These are phyloP conservation scores for Limnephilus rhombicus DNA, from an alignment of 2,888 invertebrate species.

Conservation along the genomic window DNA sequence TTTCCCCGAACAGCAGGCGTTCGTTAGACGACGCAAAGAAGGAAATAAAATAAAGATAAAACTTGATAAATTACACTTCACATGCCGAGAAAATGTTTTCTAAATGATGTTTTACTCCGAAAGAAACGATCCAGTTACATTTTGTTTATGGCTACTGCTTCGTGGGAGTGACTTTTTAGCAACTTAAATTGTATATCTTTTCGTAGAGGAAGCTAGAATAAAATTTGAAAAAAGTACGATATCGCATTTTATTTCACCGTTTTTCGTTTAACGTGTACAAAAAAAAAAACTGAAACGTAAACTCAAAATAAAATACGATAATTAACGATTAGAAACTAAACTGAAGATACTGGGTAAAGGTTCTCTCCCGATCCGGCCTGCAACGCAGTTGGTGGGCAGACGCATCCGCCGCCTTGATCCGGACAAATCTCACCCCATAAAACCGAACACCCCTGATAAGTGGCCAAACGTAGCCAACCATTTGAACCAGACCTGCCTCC, in stretches of 20 bases:
- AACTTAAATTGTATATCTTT: slow-evolving; percentile 7
- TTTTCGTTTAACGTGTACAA: background rate
- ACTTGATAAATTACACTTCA: slow-evolving; percentile 45
- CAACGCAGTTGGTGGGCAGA: too few species aligned
- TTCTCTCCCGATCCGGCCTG: too few species aligned
- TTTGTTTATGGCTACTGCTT: background rate
- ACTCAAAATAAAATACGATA: too few species aligned
- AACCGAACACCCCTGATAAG: too few species aligned
- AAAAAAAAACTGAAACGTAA: too few species aligned
- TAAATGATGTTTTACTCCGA: slow-evolving; percentile 14
- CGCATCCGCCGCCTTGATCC: too few species aligned
- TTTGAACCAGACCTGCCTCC: too few species aligned
- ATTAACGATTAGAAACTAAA: too few species aligned
- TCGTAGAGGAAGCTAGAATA: background rate
- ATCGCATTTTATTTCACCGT: background rate
- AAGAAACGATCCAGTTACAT: background rate
- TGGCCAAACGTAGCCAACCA: too few species aligned
- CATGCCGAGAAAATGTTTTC: slow-evolving; percentile 34
- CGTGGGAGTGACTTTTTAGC: slow-evolving; percentile 3
- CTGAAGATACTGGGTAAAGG: too few species aligned
- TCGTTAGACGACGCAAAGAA: slow-evolving; percentile 24
- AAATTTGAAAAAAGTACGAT: background rate
- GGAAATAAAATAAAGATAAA: slow-evolving; percentile 43
- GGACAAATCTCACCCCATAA: too few species aligned
- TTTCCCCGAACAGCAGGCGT: slow-evolving; percentile 26